Percentiles rank a stretch among this genome's conserved stretches.
These are phyloP conservation scores for Equus quagga DNA, from an alignment of 2,113 vertebrate species.

Conservation along the genomic window DNA sequence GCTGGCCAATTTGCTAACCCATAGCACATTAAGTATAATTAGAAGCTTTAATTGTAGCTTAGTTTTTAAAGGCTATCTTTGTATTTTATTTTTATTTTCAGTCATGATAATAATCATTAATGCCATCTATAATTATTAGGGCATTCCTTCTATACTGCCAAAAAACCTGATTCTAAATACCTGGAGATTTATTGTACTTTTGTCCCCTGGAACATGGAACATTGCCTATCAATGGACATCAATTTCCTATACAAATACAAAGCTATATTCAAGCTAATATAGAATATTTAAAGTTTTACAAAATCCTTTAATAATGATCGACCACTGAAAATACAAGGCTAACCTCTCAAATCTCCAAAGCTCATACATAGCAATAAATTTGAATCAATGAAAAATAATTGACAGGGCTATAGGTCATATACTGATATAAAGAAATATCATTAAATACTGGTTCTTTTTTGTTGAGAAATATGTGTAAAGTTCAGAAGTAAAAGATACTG, in stretches of 20 bases:
- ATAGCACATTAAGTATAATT: background rate
- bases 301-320: background rate
- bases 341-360: background rate
- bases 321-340: background rate
- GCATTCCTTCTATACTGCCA: background rate
- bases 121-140: background rate
- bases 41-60: background rate
- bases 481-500: background rate
- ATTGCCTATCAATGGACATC: background rate
- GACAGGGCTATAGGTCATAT: background rate
- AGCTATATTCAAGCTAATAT: background rate
- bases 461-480: background rate
- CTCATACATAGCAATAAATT: background rate
- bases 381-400: constrained; percentile 7
- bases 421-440: background rate
- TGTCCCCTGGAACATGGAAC: background rate
- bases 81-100: background rate
- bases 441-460: background rate
- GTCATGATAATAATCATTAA: background rate
- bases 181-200: background rate
- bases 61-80: background rate
- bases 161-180: background rate
- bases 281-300: background rate
- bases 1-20: background rate
- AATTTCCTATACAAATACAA: background rate